phyloP scores from a whole-genome alignment of 2,888 invertebrate species.

The Lampropteryx suffumata region DNA sequence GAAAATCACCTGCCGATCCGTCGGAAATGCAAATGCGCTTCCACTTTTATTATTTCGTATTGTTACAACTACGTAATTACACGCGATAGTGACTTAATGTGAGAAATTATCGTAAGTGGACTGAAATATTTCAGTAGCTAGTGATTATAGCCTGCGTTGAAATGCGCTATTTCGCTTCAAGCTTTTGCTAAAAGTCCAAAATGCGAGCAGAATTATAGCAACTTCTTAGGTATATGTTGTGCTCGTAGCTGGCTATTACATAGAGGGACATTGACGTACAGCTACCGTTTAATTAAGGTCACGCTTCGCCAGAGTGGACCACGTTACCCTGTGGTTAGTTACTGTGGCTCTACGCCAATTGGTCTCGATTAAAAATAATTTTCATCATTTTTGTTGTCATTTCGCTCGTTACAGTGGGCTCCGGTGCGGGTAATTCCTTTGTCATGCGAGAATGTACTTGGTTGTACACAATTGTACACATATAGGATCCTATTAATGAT shows the following conservation, averaged over 20 bases:
- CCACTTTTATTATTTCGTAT: conserved; percentile 74
- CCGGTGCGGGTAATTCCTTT: conserved; percentile 72
- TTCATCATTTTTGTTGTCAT: conserved; percentile 81
- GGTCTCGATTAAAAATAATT: conserved; percentile 80
- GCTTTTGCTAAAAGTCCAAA: conserved; percentile 11
- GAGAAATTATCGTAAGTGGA: conserved; percentile 71
- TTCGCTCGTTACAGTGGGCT: conserved; percentile 64
- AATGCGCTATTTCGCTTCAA: conserved; percentile 36
- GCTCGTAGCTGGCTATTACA: conserved; percentile 2
- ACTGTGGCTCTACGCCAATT: conserved; percentile 63
- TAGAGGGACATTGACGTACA: conserved; percentile 41
- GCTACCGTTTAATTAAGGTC: conserved; percentile 74
- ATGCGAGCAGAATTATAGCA: background rate
- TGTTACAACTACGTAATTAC: conserved; percentile 69
- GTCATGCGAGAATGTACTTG: conserved; percentile 41
- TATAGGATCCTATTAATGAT: background rate
- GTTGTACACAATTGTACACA: conserved; percentile 7
- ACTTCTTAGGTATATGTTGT: background rate
- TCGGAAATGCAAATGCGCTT: conserved; percentile 73
- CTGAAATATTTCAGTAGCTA: conserved; percentile 65
- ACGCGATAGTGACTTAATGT: conserved; percentile 69
- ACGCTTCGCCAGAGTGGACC: conserved; percentile 64
- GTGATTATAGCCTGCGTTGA: conserved; percentile 46
- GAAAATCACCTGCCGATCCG: conserved; percentile 54
- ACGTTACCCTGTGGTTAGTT: conserved; percentile 57